phyloP scores from a whole-genome alignment of 2,888 invertebrate species.

The Candidula unifasciata region DNA sequence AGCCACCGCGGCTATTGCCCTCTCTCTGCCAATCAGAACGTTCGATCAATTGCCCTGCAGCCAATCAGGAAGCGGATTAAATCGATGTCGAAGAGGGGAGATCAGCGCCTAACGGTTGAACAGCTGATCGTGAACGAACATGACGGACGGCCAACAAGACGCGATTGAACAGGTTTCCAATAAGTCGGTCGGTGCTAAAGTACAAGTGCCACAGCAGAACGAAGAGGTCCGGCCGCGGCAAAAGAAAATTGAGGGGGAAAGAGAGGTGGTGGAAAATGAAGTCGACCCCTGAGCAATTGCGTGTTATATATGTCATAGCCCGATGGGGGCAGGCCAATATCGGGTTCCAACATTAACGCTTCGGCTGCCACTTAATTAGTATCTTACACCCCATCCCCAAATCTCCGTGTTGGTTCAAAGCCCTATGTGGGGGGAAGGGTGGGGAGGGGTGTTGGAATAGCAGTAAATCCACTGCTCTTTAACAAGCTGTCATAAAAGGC shows the following conservation, averaged over 20 bases:
- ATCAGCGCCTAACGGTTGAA: background rate
- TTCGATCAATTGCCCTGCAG: background rate
- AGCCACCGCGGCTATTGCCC: background rate
- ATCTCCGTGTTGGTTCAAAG: no score
- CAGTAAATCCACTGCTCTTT: no score
- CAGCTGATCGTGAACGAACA: conserved; percentile 49
- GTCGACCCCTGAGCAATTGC: background rate
- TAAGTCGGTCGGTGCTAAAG: conserved; percentile 17
- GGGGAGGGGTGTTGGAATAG: no score
- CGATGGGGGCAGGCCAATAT: no score
- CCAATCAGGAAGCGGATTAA: conserved; percentile 19
- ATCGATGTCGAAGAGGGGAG: background rate
- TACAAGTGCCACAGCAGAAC: background rate
- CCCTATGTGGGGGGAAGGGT: no score
- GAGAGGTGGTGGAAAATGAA: background rate
- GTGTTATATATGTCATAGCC: no score
- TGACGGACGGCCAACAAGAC: conserved; percentile 33
- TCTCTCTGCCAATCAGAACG: conserved; percentile 32
- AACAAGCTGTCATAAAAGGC: no score
- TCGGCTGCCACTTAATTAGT: no score
- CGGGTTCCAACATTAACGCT: no score
- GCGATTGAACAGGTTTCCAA: conserved; percentile 33
- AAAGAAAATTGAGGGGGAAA: background rate
- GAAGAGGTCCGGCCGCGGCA: background rate
- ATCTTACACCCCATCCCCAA: no score